Percentiles rank a stretch among this genome's conserved stretches.
Evolutionary conservation across 1,140 invertebrate genomes (phyloP).

Genomic region (Brachystomella parvula): DNA sequence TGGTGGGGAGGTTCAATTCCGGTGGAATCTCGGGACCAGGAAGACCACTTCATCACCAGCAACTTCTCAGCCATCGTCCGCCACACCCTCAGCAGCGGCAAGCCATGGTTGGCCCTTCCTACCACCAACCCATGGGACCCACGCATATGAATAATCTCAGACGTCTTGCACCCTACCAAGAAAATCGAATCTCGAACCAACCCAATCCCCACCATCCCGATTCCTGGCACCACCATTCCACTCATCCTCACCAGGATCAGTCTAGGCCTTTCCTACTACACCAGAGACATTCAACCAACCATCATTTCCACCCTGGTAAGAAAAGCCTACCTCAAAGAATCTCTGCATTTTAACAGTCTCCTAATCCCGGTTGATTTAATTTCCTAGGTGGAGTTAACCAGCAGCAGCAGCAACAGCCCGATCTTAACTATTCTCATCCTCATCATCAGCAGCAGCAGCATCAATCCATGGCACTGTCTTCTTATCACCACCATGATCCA

Average conservation of each 20-base stretch:
- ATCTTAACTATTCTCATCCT: not conserved
- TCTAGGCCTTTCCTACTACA: not conserved
- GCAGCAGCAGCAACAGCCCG: conserved; percentile 14
- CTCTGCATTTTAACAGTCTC: no score
- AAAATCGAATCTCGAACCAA: not conserved
- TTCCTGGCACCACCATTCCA: not conserved
- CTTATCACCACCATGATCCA: conserved; percentile 34
- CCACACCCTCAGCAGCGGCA: not conserved
- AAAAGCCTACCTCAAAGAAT: no score
- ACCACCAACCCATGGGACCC: not conserved
- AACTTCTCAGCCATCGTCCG: conserved; percentile 1
- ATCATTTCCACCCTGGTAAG: not conserved
- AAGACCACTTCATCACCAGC: not conserved
- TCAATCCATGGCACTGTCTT: conserved; percentile 38
- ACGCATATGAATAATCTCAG: not conserved
- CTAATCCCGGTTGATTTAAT: not conserved
- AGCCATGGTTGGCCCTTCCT: not conserved
- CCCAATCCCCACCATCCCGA: not conserved
- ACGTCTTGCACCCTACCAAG: not conserved
- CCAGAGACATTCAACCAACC: not conserved
- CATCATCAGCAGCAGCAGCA: conserved; percentile 17
- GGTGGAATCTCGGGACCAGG: not conserved
- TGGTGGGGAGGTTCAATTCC: not conserved
- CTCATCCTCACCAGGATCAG: not conserved
- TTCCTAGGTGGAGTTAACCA: not conserved